Evolutionary conservation across 1,140 invertebrate species (phyloP).

Genomic region (Glossosoma conforme): DNA sequence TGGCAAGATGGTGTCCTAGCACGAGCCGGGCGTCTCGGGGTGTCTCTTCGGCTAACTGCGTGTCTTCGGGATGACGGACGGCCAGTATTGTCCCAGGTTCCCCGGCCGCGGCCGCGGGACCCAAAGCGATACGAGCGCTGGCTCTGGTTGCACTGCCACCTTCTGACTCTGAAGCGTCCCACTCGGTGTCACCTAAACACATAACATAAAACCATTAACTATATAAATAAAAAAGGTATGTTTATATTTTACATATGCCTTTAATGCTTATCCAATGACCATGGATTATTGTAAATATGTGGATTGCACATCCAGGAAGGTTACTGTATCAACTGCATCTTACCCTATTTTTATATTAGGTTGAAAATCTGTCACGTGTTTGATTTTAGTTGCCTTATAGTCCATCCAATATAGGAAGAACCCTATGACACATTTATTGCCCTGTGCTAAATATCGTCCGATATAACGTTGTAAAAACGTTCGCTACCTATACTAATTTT

Average conservation of each 20-base stretch:
- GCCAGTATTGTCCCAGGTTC: neutral
- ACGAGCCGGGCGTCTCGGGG: too few species aligned
- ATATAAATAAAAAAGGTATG: neutral
- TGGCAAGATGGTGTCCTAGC: constrained; percentile 19
- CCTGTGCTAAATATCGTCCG: too few species aligned
- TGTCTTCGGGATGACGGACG: neutral
- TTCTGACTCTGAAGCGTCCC: constrained; percentile 51
- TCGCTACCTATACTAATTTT: too few species aligned
- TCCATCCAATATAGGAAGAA: too few species aligned
- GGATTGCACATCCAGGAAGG: neutral
- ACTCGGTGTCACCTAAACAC: constrained; percentile 57
- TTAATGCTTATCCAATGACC: neutral
- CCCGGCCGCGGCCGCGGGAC: constrained; percentile 30
- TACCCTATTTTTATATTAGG: too few species aligned
- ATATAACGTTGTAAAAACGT: too few species aligned
- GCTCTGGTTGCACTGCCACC: constrained; percentile 28
- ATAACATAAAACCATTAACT: neutral
- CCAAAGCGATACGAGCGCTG: constrained; percentile 34
- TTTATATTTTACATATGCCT: neutral
- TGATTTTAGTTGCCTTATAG: too few species aligned
- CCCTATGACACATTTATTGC: too few species aligned
- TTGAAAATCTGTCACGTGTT: too few species aligned
- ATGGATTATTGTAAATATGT: neutral
- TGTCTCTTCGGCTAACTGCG: neutral
- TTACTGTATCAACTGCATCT: too few species aligned